Evolutionary conservation across 2,113 vertebrate genomes (phyloP).

Genomic region (Tyrannus savana): DNA sequence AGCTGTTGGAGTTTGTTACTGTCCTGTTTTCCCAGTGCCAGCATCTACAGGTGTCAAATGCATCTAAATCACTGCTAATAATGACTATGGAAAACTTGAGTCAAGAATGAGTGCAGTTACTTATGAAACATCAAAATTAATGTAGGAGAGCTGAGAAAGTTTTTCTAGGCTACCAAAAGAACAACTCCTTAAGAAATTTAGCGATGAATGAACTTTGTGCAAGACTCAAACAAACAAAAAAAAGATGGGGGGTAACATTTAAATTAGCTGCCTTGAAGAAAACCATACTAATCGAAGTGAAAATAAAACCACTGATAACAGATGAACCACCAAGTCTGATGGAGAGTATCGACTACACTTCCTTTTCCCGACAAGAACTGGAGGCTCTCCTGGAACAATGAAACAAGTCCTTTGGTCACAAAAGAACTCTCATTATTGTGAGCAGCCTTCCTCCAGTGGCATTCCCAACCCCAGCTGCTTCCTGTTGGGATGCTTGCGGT

Average conservation of each 20-base stretch:
- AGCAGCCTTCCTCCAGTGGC: not conserved
- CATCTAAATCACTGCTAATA: not conserved
- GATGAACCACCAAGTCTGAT: not conserved
- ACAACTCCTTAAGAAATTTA: not conserved
- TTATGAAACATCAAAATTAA: not conserved
- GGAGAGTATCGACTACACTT: not conserved
- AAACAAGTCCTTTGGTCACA: not conserved
- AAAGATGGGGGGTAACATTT: not conserved
- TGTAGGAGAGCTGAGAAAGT: not conserved
- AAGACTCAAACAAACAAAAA: not conserved
- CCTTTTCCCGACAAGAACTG: not conserved
- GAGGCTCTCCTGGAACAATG: not conserved
- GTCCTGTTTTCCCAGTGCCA: not conserved
- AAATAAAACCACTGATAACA: not conserved
- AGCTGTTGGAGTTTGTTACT: not conserved
- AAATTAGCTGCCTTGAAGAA: not conserved
- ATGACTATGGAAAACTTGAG: not conserved
- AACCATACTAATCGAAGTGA: not conserved
- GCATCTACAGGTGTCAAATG: not conserved
- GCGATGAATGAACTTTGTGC: not conserved
- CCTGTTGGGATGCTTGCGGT: accelerated
- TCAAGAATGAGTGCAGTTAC: not conserved
- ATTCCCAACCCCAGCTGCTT: not conserved
- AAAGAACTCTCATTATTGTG: not conserved
- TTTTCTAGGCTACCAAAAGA: not conserved